Conservation (phyloP, 2,888 invertebrate genomes). For the Mystacides longicornis region DNA sequence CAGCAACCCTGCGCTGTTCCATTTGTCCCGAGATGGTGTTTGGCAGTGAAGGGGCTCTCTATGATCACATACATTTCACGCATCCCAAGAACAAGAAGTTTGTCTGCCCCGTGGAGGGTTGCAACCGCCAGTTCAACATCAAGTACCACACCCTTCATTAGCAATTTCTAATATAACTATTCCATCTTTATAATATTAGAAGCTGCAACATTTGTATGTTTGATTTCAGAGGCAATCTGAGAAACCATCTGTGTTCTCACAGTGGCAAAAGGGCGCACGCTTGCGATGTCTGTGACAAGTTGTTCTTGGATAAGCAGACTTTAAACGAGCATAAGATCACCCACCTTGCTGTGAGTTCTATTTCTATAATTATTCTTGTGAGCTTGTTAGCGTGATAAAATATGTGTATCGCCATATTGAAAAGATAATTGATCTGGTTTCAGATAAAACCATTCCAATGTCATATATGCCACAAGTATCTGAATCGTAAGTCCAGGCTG, state of each 20-base stretch:
- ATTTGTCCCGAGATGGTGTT: slow-evolving; percentile 30
- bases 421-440: background rate
- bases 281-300: slow-evolving; percentile 45
- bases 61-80: slow-evolving; percentile 47
- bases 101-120: slow-evolving; percentile 39
- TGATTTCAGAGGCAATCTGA: slow-evolving; percentile 38
- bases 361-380: too few species aligned
- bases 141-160: too few species aligned
- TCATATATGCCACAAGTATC: slow-evolving; percentile 44
- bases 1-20: slow-evolving; percentile 29
- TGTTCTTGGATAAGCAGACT: slow-evolving; percentile 48
- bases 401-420: background rate
- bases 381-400: background rate
- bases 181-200: background rate
- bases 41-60: slow-evolving; percentile 40
- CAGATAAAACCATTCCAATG: slow-evolving; percentile 7
- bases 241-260: slow-evolving; percentile 46
- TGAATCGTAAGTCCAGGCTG: slow-evolving; percentile 46
- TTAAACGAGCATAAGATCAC: slow-evolving; percentile 47
- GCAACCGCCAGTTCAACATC: slow-evolving; percentile 41
- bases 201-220: background rate
- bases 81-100: slow-evolving; percentile 40
- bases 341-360: slow-evolving; percentile 31
- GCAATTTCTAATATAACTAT: background rate
- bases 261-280: slow-evolving; percentile 45